Percentiles rank a stretch among this genome's conserved stretches.
Evolutionary conservation across 2,797 vertebrate species (phyloP).

Genomic region (Myotis planiceps): DNA sequence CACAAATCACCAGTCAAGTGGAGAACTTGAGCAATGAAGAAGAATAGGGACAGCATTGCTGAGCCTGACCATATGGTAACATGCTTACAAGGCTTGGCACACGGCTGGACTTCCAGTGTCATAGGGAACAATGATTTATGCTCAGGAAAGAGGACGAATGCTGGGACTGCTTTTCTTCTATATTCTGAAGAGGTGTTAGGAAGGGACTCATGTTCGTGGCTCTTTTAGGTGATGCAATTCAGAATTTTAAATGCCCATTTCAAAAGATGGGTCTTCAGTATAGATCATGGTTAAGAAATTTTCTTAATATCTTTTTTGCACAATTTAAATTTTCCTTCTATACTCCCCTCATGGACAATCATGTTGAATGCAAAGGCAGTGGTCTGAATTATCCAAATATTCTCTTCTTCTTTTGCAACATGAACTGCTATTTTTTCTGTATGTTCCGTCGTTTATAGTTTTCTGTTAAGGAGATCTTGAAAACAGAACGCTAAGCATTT

Average conservation of each 20-base stretch:
- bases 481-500: constrained; percentile 42
- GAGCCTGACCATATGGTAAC: constrained; percentile 61
- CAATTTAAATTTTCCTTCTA: not conserved
- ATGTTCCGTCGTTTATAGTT: constrained; percentile 7
- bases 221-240: not conserved
- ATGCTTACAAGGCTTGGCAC: constrained; percentile 65
- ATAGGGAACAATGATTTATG: constrained; percentile 65
- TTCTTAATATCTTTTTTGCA: not conserved
- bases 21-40: constrained; percentile 38
- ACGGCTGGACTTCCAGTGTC: constrained; percentile 21
- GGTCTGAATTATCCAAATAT: not conserved
- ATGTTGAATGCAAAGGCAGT: not conserved
- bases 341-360: not conserved
- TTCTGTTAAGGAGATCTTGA: constrained; percentile 20
- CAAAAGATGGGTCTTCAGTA: not conserved
- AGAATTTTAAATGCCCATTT: constrained; percentile 1
- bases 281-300: not conserved
- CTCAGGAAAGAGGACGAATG: constrained; percentile 29
- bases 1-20: constrained; percentile 75
- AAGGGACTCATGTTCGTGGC: not conserved
- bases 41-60: constrained; percentile 51
- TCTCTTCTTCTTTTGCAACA: not conserved
- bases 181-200: not conserved
- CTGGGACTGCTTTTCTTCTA: not conserved
- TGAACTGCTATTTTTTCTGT: not conserved